A percentile compares a stretch with the other conserved stretches of the same genome.
Evolutionary conservation across 2,797 vertebrate genomes (phyloP).

Genomic region (Nasua narica): DNA sequence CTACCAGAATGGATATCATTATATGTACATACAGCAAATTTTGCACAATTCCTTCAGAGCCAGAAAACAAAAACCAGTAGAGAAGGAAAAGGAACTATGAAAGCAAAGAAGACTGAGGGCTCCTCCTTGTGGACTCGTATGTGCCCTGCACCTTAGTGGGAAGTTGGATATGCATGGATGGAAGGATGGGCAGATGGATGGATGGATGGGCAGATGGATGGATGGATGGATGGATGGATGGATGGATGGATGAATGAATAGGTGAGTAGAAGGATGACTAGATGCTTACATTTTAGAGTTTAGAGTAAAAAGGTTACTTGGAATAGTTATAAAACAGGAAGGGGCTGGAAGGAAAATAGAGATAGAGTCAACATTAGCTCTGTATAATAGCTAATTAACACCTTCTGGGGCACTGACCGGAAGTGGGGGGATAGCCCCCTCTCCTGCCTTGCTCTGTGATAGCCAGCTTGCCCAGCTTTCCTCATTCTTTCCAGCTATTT

Average conservation of each 20-base stretch:
- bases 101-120: neutral
- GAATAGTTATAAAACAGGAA: neutral
- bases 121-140: neutral
- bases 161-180: neutral
- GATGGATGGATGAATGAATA: neutral
- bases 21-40: neutral
- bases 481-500: neutral
- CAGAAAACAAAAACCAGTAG: neutral
- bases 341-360: neutral
- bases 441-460: neutral
- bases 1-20: neutral
- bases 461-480: neutral
- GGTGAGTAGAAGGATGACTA: neutral
- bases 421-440: neutral
- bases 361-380: accelerated
- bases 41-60: neutral
- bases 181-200: neutral
- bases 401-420: neutral
- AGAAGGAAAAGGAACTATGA: neutral
- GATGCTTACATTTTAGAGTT: neutral
- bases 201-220: neutral
- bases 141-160: neutral
- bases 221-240: neutral
- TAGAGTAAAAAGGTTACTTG: neutral
- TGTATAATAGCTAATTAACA: neutral